Percentiles rank a stretch among this genome's conserved stretches.
Conservation (phyloP, 2,888 invertebrate species). For the Boloria selene region DNA sequence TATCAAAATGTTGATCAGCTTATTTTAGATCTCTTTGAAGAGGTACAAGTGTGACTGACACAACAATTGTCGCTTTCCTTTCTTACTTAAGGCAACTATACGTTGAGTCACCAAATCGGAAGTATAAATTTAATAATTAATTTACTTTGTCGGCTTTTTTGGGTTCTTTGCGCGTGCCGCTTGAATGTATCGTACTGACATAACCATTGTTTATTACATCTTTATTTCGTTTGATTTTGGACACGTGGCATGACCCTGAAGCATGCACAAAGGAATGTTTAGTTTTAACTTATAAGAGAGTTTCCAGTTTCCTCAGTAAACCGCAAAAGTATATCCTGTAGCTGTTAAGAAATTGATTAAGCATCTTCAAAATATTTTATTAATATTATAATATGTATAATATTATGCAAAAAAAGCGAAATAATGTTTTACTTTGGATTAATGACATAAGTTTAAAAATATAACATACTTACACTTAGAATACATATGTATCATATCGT, state of each 20-base stretch:
- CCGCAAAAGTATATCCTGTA: too few relatives aligned
- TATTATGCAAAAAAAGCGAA: too few relatives aligned
- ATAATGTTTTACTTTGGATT: too few relatives aligned
- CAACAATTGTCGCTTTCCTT: slow-evolving; percentile 38
- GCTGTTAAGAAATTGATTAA: too few relatives aligned
- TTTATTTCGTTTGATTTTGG: slow-evolving; percentile 18
- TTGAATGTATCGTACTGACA: slow-evolving; percentile 9
- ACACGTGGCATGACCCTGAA: slow-evolving; percentile 5
- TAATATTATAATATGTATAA: too few relatives aligned
- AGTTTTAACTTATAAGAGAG: too few relatives aligned
- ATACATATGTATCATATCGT: neutral
- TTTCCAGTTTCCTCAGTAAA: neutral
- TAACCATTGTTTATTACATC: slow-evolving; percentile 14
- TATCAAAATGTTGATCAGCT: neutral
- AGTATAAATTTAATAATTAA: slow-evolving; percentile 60
- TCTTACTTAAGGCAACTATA: slow-evolving; percentile 29
- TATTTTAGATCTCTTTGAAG: too few relatives aligned
- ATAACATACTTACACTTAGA: too few relatives aligned
- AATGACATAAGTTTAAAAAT: too few relatives aligned
- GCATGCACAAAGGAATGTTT: neutral
- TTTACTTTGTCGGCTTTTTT: slow-evolving; percentile 57
- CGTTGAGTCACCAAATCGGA: slow-evolving; percentile 58
- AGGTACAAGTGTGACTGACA: neutral
- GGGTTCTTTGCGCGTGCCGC: slow-evolving; percentile 44
- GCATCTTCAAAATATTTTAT: too few relatives aligned